Base-by-base conservation (phyloP, 2,113 vertebrate genomes). In the Equus quagga region DNA sequence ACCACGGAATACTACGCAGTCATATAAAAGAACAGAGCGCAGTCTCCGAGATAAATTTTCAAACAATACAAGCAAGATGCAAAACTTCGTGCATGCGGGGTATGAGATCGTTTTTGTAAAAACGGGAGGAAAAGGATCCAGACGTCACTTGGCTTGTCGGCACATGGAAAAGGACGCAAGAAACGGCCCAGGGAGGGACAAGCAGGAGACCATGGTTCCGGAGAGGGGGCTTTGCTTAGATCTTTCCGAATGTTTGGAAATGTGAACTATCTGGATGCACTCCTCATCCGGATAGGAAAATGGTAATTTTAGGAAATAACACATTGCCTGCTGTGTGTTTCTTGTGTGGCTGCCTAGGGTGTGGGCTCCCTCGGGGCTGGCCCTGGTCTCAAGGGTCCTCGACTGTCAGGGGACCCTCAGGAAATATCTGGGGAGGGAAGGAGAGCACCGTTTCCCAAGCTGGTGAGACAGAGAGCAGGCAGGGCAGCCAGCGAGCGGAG, bases 391-490 rank as follows among this genome's bases (percentile, higher is more conserved):
- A 26, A 9, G 79, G 0, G 18, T 17, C 67, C 49, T 31, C 0
- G 6, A 17, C 41, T 8, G 3, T 58, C 41, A 28, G 85, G 87
- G 82, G 73, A 85, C 64, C 36, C 76, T 73, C 10, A 1, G 80
- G 65, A 60, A 62, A 8, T 3, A 9, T 2, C 69, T 46, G 54
- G 80, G 67, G 58, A 64, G 89, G 17, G 1, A 5, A 80, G n/a
- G 69, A n/a, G 24, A 72, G 60, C 3, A 6, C 89, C 65, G 0
- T 4, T 90, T 87, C 89, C 96, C 92, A 91, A 81, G 94, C 64
- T 75, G 96, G 98, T 72, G 0, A 76, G 72, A 81, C 93, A 98
- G 93, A 94, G 89, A 87, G 95, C 95, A 94, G 97, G 88, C 86
- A 84, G 84, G 80, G n/a, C 73, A 75, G 85, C 54, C 23, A n/a